These are phyloP conservation scores for Pseudomyrmex concolor DNA, from an alignment of 1,140 invertebrate species.

Conservation along the genomic window DNA sequence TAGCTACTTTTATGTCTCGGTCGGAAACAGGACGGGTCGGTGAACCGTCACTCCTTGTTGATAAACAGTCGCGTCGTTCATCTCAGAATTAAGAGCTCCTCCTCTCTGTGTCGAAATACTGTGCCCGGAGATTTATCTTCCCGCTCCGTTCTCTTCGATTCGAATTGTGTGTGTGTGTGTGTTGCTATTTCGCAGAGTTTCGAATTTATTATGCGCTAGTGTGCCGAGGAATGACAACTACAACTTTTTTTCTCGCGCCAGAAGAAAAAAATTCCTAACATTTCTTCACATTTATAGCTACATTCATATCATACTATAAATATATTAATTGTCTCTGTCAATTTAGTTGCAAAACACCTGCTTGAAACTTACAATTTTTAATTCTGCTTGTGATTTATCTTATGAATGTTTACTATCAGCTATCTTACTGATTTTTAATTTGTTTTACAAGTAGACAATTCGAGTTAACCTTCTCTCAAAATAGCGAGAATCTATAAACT, in stretches of 20 bases:
- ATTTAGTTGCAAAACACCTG: too few species aligned
- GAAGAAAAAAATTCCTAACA: not conserved
- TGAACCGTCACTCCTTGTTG: conserved; percentile 44
- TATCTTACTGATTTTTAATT: too few species aligned
- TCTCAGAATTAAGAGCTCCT: conserved; percentile 47
- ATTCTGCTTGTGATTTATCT: too few species aligned
- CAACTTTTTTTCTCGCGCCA: not conserved
- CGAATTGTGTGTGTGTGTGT: not conserved
- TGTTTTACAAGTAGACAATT: too few species aligned
- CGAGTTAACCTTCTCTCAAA: too few species aligned
- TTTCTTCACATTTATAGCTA: too few species aligned
- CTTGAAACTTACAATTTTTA: too few species aligned
- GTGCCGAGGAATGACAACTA: conserved; percentile 14
- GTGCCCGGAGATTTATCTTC: conserved; percentile 37
- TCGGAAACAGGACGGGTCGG: conserved; percentile 41
- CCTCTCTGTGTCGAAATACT: conserved; percentile 34
- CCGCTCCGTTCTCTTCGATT: conserved; percentile 2
- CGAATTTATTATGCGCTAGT: conserved; percentile 37
- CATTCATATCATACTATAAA: too few species aligned
- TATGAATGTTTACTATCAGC: too few species aligned
- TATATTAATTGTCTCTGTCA: too few species aligned
- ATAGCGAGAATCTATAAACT: too few species aligned
- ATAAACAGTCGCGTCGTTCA: conserved; percentile 58
- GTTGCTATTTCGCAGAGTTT: conserved; percentile 10
- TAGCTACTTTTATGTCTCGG: conserved; percentile 42